Conservation (phyloP, 2,797 vertebrate species). For the Syngnathus rostellatus region DNA sequence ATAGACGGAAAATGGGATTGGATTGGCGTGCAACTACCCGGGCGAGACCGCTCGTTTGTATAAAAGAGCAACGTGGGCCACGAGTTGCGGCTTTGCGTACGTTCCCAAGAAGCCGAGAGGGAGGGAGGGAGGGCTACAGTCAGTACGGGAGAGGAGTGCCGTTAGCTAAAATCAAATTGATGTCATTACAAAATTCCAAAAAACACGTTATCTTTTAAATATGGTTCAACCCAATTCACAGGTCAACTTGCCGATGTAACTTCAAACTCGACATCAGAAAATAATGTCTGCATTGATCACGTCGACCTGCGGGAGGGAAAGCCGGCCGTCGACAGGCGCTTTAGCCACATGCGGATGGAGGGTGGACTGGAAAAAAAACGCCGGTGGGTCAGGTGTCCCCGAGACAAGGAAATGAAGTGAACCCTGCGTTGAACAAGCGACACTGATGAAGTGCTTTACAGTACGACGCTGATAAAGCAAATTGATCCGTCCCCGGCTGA, state of each 20-base stretch:
- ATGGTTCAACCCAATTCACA: no score
- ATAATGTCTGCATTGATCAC: no score
- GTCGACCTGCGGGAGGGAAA: no score
- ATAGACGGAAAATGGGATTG: slow-evolving; percentile 62
- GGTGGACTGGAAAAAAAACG: slow-evolving; percentile 20
- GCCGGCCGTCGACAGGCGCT: no score
- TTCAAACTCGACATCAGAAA: no score
- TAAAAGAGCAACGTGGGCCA: slow-evolving; percentile 15
- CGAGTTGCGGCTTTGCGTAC: not conserved
- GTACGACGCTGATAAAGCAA: slow-evolving; percentile 82
- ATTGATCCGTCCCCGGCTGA: slow-evolving; percentile 77
- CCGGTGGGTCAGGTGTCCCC: slow-evolving; percentile 24
- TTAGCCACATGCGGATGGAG: not conserved
- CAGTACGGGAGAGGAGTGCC: slow-evolving; percentile 20
- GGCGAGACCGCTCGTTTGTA: slow-evolving; percentile 65
- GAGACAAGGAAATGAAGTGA: slow-evolving; percentile 59
- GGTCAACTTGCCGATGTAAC: no score
- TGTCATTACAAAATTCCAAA: no score
- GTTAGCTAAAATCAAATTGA: not conserved
- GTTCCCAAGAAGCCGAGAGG: not conserved
- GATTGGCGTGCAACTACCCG: slow-evolving; percentile 61
- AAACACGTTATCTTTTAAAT: no score
- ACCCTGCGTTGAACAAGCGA: slow-evolving; percentile 78
- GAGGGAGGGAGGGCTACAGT: slow-evolving; percentile 6
- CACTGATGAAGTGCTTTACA: slow-evolving; percentile 79